Base-by-base conservation (phyloP, 2,888 invertebrate genomes). In the Conistra vaccinii region DNA sequence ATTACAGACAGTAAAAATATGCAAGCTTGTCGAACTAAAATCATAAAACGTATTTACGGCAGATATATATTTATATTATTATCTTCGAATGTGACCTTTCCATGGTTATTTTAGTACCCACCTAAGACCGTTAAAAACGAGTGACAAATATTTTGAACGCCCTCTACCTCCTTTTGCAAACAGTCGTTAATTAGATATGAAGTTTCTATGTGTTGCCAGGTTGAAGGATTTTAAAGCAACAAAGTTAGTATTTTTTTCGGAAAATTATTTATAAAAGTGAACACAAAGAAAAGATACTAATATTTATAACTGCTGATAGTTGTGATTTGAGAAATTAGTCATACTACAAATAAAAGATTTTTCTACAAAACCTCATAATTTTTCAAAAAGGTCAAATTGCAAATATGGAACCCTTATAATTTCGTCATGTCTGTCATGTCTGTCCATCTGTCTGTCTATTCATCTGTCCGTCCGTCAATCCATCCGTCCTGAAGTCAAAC, bases 161-260 rank as follows among this genome's bases (percentile, higher is more conserved):
- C 57, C 72, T 77, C 51, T 68, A 79, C 29, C 68, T 60, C 61
- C 35, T 66, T 83, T 80, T 76, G 77, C 80, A 85, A 86, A 89
- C 76, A 88, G 80, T 80, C 88, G 82, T 87, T 86, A 88, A 88
- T 79, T 77, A 55, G 42, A 60, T 57, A 68, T 65, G 55, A 81
- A 70, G 57, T 67, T 42, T 12, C 26, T n/a, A 0, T 20, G 80
- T 83, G 85, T 87, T 88, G 84, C 83, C 73, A 85, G 51, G 1
- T 42, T 53, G 1, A 12, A 39, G 1, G 3, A 42, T 53, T 29
- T 66, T 5, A 17, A 29, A 48, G n/a, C 6, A 3, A 29, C 10
- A 12, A 65, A 48, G 0, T 4, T 9, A 1, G 5, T 29, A 29
- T 26, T 23, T 9, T 68, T 20, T 39, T 39, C 2, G 12, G 20